Base-by-base conservation (phyloP, 2,113 vertebrate species). In the Cygnus buccinator region DNA sequence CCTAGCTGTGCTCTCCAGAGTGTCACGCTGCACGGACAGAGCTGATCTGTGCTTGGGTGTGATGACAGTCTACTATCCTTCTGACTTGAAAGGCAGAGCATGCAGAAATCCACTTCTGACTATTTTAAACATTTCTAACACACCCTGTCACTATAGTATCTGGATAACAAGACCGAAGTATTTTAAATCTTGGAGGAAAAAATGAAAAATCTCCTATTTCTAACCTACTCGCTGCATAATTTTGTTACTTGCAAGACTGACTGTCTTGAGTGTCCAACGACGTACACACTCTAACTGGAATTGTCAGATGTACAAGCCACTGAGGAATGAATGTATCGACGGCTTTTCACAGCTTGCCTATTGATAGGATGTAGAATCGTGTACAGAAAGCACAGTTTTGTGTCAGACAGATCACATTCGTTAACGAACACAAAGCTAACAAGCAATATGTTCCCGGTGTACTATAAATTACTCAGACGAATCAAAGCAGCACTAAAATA, bases 401-500 rank as follows among this genome's bases (percentile, higher is more conserved):
- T 62, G 73, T 79, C 76, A 89, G 70, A 82, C 23, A 84, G 28
- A 84, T 35, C 59, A 72, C 29, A 76, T 77, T 82, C 0, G 0
- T 65, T 94, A 94, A 86, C 52, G 92, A 80, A 90, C 70, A 11
- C 59, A 89, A 83, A 84, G 39, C 29, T 92, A 75, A 94, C 33
- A 84, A 90, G 67, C 72, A 83, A 28, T 50, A 58, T 59, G 70
- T 83, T 91, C 77, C 65, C 68, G 82, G 35, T 46, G 67, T 85
- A 55, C 87, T 74, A 93, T 33, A 94, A 89, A 96, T 85, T 65
- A 95, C 83, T 84, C 78, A 93, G 79, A 68, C 78, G 84, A 94
- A 88, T 84, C 54, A 96, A 95, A 84, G 77, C 43, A 89, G 46
- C 31, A 68, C 71, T 94, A 94, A 93, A 95, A 95, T 66, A 88